Conservation (phyloP, 2,888 invertebrate species). For the Pecten maximus region DNA sequence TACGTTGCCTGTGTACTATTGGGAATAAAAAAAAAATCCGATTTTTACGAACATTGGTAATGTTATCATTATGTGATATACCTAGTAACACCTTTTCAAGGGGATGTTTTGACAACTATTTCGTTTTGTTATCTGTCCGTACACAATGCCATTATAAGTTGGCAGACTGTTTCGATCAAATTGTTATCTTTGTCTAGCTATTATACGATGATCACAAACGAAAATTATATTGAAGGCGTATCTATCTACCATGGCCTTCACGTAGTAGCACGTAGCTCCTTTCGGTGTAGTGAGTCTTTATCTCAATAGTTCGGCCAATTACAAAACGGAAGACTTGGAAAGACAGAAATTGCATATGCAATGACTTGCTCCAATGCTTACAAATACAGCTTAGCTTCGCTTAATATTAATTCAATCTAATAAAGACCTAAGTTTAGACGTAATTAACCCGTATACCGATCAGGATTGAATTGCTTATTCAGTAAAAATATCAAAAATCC, state of each 20-base stretch:
- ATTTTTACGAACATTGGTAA: background rate
- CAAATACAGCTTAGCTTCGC: too few species aligned
- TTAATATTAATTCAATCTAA: too few species aligned
- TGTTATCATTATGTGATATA: background rate
- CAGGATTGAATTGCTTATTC: too few species aligned
- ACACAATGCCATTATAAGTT: background rate
- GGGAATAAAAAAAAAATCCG: background rate
- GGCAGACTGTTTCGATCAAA: background rate
- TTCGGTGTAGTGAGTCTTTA: background rate
- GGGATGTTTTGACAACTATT: constrained; percentile 11
- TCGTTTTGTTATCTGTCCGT: background rate
- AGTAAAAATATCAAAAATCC: too few species aligned
- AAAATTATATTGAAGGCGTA: background rate
- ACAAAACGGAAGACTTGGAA: background rate
- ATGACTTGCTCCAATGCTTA: too few species aligned
- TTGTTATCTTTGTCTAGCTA: constrained; percentile 7
- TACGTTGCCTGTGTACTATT: background rate
- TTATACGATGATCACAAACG: background rate
- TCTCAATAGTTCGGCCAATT: background rate
- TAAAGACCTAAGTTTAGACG: too few species aligned
- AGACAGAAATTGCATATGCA: background rate
- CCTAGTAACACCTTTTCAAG: constrained; percentile 22
- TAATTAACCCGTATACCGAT: too few species aligned
- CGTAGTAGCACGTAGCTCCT: background rate
- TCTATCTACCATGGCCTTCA: background rate